phyloP scores from a whole-genome alignment of 2,888 invertebrate species.

The Eupithecia tripunctaria region DNA sequence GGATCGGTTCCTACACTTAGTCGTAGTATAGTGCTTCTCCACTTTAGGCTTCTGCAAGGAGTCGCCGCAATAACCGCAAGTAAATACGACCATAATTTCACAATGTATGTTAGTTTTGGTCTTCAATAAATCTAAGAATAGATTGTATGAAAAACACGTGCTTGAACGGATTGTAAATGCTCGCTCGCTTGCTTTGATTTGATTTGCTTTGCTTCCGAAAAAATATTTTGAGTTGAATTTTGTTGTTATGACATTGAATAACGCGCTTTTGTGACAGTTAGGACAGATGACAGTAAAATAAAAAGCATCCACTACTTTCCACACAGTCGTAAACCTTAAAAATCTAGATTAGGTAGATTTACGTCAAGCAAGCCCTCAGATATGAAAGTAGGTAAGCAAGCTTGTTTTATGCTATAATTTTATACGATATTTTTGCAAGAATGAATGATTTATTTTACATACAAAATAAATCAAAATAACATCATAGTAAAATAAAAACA shows the following conservation, averaged over 20 bases:
- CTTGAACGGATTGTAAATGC: neutral
- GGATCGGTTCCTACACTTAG: conserved; percentile 87
- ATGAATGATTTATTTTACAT: too few species aligned
- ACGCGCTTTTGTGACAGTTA: neutral
- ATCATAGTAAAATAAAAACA: too few species aligned
- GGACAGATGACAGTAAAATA: too few species aligned
- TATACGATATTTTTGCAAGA: too few species aligned
- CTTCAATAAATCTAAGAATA: neutral
- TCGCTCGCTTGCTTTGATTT: neutral
- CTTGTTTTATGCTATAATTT: too few species aligned
- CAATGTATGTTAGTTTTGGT: neutral
- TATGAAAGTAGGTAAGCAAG: too few species aligned
- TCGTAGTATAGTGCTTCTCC: conserved; percentile 92
- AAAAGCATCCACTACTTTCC: too few species aligned
- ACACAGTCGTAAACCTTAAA: too few species aligned
- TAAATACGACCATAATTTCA: conserved; percentile 94
- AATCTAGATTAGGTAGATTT: too few species aligned
- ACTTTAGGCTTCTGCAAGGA: conserved; percentile 96
- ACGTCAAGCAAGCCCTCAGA: too few species aligned
- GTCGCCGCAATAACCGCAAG: conserved; percentile 96
- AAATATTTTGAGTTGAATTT: neutral
- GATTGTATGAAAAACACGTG: conserved; percentile 4
- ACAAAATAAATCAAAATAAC: too few species aligned
- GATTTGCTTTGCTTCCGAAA: neutral
- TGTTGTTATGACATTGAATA: neutral